phyloP scores from a whole-genome alignment of 2,888 invertebrate species.

The Volucella bombylans region DNA sequence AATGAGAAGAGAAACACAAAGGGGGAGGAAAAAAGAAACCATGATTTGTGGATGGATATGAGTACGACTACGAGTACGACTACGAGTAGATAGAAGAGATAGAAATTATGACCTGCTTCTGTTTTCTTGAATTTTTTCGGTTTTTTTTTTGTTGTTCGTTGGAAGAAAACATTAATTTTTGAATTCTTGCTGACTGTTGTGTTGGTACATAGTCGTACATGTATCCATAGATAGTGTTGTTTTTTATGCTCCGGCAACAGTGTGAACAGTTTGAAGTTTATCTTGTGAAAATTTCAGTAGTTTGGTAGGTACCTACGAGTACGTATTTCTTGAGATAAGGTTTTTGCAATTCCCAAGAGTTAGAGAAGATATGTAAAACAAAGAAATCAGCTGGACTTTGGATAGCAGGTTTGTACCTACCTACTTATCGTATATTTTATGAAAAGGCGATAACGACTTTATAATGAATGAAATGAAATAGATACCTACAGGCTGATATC shows the following conservation, averaged over 20 bases:
- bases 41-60: conserved; percentile 17
- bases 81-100: conserved; percentile 44
- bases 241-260: too few species aligned
- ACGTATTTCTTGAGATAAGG: neutral
- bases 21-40: conserved; percentile 35
- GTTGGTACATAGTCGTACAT: neutral
- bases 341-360: neutral
- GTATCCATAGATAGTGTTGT: too few species aligned
- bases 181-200: neutral
- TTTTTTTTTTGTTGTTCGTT: conserved; percentile 15
- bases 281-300: neutral
- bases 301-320: neutral
- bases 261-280: too few species aligned
- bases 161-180: conserved; percentile 39
- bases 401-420: conserved; percentile 12
- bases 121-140: conserved; percentile 18
- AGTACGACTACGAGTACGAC: neutral
- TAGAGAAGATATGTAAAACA: neutral
- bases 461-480: conserved; percentile 41
- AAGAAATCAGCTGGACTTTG: conserved; percentile 13
- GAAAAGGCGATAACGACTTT: conserved; percentile 34
- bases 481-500: conserved; percentile 2
- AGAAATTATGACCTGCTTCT: conserved; percentile 67
- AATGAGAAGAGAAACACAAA: neutral
- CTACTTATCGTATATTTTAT: conserved; percentile 15